Conservation (phyloP, 2,797 vertebrate species). For the Pseudotriccus pelzelni region DNA sequence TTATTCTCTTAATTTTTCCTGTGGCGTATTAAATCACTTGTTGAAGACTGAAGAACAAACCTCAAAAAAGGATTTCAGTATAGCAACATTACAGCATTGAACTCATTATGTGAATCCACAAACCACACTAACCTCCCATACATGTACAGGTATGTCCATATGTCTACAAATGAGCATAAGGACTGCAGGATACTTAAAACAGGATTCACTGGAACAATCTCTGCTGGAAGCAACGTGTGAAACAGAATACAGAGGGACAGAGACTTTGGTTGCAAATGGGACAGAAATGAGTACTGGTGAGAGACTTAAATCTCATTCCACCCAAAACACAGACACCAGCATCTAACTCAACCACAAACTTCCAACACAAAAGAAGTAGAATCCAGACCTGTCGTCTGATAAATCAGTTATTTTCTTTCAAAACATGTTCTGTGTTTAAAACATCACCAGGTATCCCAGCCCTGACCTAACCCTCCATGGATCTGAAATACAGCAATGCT, state of each 20-base stretch:
- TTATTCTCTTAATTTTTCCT: background rate
- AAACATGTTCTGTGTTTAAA: background rate
- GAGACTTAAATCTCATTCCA: background rate
- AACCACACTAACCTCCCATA: background rate
- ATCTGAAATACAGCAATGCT: background rate
- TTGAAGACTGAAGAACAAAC: background rate
- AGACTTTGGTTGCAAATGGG: background rate
- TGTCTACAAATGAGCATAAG: background rate
- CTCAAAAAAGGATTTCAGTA: background rate
- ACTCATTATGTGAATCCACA: background rate
- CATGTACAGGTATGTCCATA: accelerated
- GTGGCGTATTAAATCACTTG: background rate
- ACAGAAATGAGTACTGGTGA: background rate
- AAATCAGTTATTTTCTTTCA: background rate
- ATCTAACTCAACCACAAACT: accelerated
- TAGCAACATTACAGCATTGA: accelerated
- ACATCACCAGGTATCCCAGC: background rate
- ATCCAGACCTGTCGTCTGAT: background rate
- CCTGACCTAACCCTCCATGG: background rate
- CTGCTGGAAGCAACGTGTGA: background rate
- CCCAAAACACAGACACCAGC: accelerated
- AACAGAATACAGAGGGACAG: background rate
- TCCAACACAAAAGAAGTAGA: background rate
- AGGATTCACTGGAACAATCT: background rate
- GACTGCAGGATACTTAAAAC: background rate